These are phyloP conservation scores for Sternarchorhynchus goeldii DNA, from an alignment of 2,797 vertebrate species.

Conservation along the genomic window DNA sequence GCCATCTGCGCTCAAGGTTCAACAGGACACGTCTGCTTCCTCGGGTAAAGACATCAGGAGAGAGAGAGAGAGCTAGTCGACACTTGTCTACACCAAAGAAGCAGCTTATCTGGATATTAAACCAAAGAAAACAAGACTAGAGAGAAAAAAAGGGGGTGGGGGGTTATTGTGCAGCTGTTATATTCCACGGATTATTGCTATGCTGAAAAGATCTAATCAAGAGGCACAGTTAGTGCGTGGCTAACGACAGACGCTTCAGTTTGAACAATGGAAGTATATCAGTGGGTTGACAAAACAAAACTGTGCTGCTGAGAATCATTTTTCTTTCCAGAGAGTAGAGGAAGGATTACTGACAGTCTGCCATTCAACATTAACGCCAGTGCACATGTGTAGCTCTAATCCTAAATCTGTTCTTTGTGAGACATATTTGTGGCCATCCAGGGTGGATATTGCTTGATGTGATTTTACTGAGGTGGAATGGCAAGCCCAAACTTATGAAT, in stretches of 20 bases:
- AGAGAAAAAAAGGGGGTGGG: conserved; percentile 49
- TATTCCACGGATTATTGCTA: conserved; percentile 53
- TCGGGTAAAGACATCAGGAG: conserved; percentile 40
- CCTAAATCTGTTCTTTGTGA: background rate
- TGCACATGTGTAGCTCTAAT: background rate
- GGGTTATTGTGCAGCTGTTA: conserved; percentile 53
- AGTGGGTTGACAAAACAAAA: conserved; percentile 44
- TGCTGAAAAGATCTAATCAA: conserved; percentile 54
- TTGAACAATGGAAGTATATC: conserved; percentile 41
- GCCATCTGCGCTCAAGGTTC: conserved; percentile 40
- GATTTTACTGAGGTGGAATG: background rate
- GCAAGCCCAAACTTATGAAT: no score
- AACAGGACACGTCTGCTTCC: conserved; percentile 19
- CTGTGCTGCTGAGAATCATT: conserved; percentile 21
- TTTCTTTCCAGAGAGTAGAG: conserved; percentile 11
- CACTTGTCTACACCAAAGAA: conserved; percentile 57
- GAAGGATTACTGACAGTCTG: conserved; percentile 9
- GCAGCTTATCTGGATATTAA: conserved; percentile 48
- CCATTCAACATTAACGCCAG: background rate
- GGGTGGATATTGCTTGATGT: background rate
- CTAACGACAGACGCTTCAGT: conserved; percentile 21
- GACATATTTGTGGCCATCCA: background rate
- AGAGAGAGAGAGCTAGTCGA: conserved; percentile 55
- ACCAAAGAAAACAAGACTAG: conserved; percentile 44
- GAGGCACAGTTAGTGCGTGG: conserved; percentile 27